A percentile compares a stretch with the other conserved stretches of the same genome.
These are phyloP conservation scores for Pygoscelis adeliae DNA, from an alignment of 2,113 vertebrate genomes.

Conservation along the genomic window DNA sequence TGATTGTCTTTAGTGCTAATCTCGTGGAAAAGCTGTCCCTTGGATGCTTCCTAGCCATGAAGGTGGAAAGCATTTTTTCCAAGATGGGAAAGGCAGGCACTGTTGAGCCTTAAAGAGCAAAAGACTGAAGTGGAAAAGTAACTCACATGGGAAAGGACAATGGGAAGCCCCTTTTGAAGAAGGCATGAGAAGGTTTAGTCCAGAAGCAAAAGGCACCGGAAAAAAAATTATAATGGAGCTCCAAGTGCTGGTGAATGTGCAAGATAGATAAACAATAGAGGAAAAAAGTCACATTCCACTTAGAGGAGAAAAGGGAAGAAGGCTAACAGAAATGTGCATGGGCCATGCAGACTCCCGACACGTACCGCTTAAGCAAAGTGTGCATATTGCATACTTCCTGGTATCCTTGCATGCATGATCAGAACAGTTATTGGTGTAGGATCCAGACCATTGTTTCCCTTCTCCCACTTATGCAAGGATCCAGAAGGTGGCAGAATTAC, in stretches of 20 bases:
- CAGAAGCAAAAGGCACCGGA: background rate
- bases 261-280: background rate
- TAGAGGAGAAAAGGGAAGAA: background rate
- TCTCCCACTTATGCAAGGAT: background rate
- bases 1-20: background rate
- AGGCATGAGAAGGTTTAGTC: background rate
- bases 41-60: background rate
- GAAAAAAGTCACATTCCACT: background rate
- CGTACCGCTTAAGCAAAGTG: rapidly evolving
- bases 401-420: background rate
- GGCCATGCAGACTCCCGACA: background rate
- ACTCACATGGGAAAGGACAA: background rate
- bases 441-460: background rate
- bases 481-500: conserved; percentile 7
- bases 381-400: rapidly evolving
- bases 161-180: background rate
- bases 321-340: background rate
- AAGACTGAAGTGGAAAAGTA: background rate
- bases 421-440: background rate
- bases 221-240: background rate
- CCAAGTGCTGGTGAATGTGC: background rate
- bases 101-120: background rate
- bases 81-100: background rate
- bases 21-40: background rate
- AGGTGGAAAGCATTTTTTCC: background rate